These are phyloP conservation scores for Sardina pilchardus DNA, from an alignment of 2,113 vertebrate genomes.

Conservation along the genomic window DNA sequence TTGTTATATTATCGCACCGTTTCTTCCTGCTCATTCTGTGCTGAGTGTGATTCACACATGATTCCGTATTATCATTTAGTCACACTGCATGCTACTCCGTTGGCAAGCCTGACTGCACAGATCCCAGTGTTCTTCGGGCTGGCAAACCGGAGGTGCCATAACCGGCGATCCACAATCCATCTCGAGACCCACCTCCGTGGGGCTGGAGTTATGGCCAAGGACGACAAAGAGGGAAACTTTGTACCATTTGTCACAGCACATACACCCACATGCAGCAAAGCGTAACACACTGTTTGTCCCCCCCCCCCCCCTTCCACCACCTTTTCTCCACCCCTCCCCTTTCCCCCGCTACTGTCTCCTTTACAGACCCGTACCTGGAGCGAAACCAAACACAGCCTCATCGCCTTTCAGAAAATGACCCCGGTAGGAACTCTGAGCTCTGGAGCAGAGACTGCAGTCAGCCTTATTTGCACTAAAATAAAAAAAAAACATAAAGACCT, in stretches of 20 bases:
- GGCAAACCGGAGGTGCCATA: neutral
- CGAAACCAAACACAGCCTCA: slow-evolving; percentile 73
- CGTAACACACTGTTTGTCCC: neutral
- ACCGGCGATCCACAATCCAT: neutral
- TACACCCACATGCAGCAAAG: neutral
- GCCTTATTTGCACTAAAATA: slow-evolving; percentile 70
- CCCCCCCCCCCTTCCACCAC: neutral
- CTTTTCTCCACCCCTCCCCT: slow-evolving; percentile 38
- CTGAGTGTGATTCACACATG: neutral
- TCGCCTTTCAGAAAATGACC: slow-evolving; percentile 76
- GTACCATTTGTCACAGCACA: neutral
- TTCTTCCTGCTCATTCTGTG: neutral
- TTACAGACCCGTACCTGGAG: slow-evolving; percentile 71
- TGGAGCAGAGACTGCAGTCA: slow-evolving; percentile 47
- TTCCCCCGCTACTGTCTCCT: slow-evolving; percentile 51
- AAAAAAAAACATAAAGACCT: slow-evolving; percentile 61
- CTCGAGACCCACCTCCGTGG: neutral
- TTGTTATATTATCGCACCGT: neutral
- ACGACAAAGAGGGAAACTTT: neutral
- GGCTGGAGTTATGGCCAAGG: slow-evolving; percentile 5
- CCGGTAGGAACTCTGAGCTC: slow-evolving; percentile 45
- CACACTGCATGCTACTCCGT: neutral
- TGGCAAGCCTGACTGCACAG: neutral
- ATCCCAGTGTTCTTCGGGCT: neutral
- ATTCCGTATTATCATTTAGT: neutral